Conservation (phyloP, 2,797 vertebrate genomes). For the Pantherophis vulpinus region DNA sequence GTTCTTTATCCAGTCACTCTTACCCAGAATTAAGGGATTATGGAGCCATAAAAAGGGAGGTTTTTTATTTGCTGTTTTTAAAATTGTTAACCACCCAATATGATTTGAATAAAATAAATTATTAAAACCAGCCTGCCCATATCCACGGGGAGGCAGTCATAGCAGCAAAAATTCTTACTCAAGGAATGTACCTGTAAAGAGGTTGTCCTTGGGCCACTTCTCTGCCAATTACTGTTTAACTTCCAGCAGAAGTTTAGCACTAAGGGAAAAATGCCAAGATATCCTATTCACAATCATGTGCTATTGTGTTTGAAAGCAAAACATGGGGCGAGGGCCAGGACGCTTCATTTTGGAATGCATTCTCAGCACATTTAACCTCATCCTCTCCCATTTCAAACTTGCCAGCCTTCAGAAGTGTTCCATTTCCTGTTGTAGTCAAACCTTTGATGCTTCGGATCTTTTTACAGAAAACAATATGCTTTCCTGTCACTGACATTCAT, state of each 20-base stretch:
- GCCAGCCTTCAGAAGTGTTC: background rate
- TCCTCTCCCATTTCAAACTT: background rate
- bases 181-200: background rate
- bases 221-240: constrained; percentile 35
- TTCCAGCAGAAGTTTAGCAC: background rate
- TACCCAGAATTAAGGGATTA: too few species aligned
- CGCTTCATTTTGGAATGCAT: background rate
- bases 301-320: fast-evolving
- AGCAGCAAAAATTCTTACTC: background rate
- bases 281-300: background rate
- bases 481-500: background rate
- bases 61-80: background rate
- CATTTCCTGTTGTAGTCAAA: constrained; percentile 48
- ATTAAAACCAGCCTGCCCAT: background rate
- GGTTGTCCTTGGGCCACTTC: background rate
- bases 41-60: background rate
- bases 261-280: background rate
- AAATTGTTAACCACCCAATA: background rate
- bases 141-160: background rate
- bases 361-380: constrained; percentile 8
- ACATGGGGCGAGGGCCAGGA: background rate
- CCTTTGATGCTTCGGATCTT: constrained; percentile 18
- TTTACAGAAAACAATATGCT: background rate
- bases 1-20: background rate
- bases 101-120: background rate